Evolutionary conservation across 2,113 vertebrate genomes (phyloP), one percentile per base, ranked within the genome.

Genomic region (Cheirogaleus medius): DNA sequence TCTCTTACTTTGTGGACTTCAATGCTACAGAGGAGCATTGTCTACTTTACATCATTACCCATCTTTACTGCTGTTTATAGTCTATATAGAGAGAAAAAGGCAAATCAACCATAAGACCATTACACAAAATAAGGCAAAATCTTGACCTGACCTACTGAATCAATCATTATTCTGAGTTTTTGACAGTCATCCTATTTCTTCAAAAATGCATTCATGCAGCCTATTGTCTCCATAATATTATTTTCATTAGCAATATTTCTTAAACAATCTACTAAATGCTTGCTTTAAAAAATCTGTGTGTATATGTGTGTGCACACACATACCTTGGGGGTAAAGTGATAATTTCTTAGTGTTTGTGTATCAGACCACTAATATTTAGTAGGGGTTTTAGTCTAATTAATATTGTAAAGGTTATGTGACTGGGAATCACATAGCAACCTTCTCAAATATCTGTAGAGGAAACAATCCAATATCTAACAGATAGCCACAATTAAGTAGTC

Each of bases 1-100:
- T 97, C 64, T 94, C 74, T 83, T 73, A 54, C 47, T 91, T 80
- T 91, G 78, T 69, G 12, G 12, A 73, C 39, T 87, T 89, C 74
- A 91, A 83, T 11, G 86, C 74, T 23, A 69, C 37, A 80, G 42
- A 63, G 20, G 12, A 92, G 54, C 60, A 74, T 25, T 78, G 52
- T 39, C 52, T 47, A 58, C 3, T 14, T 91, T 94, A 47, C 3
- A 21, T 52, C 60, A 49, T 73, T 77, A 93, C 29, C n/a, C 54
- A 25, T 82, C 44, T 85, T 81, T 71, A 83, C 12, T 29, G 25
- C 8, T 63, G 32, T 91, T 78, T 94, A 32, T 54, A 69, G 25
- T 82, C 14, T 78, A 23, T 86, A 6, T 49, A 69, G 12, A 95
- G 10, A 88, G 8, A 87, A 94, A 95, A 83, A 9, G n/a, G 1